Evolutionary conservation across 2,888 invertebrate species (phyloP).

Genomic region (Galerucella calmariensis): DNA sequence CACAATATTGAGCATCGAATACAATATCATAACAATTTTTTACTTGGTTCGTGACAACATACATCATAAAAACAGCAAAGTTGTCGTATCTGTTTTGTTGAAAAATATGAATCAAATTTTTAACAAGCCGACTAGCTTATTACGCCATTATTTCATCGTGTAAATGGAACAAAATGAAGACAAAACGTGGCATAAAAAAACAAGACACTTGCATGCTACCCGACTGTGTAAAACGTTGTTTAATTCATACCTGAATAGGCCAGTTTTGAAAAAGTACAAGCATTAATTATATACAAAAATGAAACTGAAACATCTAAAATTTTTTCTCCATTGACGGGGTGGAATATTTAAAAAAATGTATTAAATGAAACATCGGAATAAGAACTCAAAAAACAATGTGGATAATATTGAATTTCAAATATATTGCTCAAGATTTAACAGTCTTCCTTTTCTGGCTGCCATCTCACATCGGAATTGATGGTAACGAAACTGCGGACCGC

Average conservation of each 20-base stretch:
- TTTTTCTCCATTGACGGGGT: too few species aligned
- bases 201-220: constrained; percentile 38
- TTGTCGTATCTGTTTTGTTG: constrained; percentile 11
- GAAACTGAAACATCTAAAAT: too few species aligned
- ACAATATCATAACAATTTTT: neutral
- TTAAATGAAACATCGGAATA: too few species aligned
- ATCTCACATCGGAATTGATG: too few species aligned
- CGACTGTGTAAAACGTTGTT: constrained; percentile 34
- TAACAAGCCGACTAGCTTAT: constrained; percentile 23
- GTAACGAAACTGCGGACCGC: too few species aligned
- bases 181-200: constrained; percentile 37
- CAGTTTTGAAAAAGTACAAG: neutral
- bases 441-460: too few species aligned
- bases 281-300: neutral
- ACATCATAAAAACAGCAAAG: constrained; percentile 10
- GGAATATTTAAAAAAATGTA: too few species aligned
- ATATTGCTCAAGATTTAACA: too few species aligned
- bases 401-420: too few species aligned
- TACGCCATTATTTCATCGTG: constrained; percentile 34
- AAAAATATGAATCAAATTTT: constrained; percentile 29
- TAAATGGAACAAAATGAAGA: constrained; percentile 38
- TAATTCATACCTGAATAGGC: constrained; percentile 36
- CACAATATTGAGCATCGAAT: neutral
- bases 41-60: neutral
- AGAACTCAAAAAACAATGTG: too few species aligned